These are phyloP conservation scores for Parauchenoglanis punctatus DNA, from an alignment of 2,797 vertebrate genomes.

Conservation along the genomic window DNA sequence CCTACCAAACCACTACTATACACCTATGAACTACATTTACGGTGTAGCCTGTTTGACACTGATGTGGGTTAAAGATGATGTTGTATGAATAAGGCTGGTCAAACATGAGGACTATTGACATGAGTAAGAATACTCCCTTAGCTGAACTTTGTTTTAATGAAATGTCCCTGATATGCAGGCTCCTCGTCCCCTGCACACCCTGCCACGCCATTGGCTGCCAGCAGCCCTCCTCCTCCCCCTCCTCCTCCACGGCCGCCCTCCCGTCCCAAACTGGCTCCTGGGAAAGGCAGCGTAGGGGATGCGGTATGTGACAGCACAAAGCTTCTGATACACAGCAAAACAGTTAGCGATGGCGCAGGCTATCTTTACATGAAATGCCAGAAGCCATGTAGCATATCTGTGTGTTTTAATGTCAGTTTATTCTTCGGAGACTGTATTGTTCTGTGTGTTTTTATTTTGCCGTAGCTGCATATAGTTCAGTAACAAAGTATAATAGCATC, in stretches of 20 bases:
- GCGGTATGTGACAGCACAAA: constrained; percentile 75
- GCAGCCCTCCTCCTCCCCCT: constrained; percentile 83
- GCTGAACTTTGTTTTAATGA: constrained; percentile 45
- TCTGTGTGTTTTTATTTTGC: not conserved
- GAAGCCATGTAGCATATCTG: not conserved
- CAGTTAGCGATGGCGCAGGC: not conserved
- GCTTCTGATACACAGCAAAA: not conserved
- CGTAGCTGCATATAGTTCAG: not conserved
- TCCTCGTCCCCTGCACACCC: constrained; percentile 89
- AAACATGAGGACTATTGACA: too few relatives aligned
- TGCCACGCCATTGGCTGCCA: constrained; percentile 81
- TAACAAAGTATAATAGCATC: not conserved
- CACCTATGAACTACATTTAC: not conserved
- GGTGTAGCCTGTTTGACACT: not conserved
- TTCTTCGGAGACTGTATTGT: not conserved
- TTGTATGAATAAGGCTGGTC: not conserved
- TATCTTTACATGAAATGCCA: not conserved
- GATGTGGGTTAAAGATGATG: not conserved
- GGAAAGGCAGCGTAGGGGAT: constrained; percentile 85
- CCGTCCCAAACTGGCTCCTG: constrained; percentile 89
- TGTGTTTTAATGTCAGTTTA: not conserved
- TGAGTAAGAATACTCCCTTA: not conserved
- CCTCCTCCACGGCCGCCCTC: constrained; percentile 90
- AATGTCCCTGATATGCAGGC: constrained; percentile 70
- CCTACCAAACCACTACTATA: not conserved